Percentiles rank a stretch among this genome's conserved stretches.
These are phyloP conservation scores for Echiichthys vipera DNA, from an alignment of 2,797 vertebrate species.

Conservation along the genomic window DNA sequence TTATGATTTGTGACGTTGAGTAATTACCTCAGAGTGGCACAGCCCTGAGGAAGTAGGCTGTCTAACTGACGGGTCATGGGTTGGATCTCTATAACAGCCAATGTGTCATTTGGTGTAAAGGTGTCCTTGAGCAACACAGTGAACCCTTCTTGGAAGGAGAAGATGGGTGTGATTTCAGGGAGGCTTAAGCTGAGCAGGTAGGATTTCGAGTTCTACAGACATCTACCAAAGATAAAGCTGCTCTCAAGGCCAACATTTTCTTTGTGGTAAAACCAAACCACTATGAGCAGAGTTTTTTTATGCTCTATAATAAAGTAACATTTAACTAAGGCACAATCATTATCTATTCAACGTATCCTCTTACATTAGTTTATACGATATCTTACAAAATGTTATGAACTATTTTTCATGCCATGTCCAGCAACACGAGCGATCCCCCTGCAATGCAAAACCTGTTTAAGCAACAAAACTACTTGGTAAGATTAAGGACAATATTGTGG, in stretches of 20 bases:
- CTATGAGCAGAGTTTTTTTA: background rate
- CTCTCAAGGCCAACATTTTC: constrained; percentile 39
- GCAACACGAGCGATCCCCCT: too few relatives aligned
- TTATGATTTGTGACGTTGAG: constrained; percentile 19
- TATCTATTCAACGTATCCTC: background rate
- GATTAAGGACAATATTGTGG: too few relatives aligned
- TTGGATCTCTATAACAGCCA: constrained; percentile 6
- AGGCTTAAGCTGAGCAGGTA: constrained; percentile 41
- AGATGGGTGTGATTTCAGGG: constrained; percentile 55
- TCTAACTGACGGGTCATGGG: constrained; percentile 20
- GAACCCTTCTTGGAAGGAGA: constrained; percentile 18
- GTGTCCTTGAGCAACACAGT: constrained; percentile 32
- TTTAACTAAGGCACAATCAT: background rate
- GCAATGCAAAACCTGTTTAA: too few relatives aligned
- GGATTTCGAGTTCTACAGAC: constrained; percentile 42
- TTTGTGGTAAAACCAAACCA: constrained; percentile 12
- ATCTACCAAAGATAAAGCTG: constrained; percentile 33
- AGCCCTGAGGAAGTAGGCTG: constrained; percentile 1
- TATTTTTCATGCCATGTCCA: too few relatives aligned
- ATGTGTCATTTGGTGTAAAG: constrained; percentile 31
- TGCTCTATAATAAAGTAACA: background rate
- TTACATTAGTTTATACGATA: too few relatives aligned
- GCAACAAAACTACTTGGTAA: too few relatives aligned
- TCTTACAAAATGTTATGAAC: too few relatives aligned
- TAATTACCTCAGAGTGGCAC: background rate